Conservation (phyloP, 2,113 vertebrate genomes). For the Macrotis lagotis region DNA sequence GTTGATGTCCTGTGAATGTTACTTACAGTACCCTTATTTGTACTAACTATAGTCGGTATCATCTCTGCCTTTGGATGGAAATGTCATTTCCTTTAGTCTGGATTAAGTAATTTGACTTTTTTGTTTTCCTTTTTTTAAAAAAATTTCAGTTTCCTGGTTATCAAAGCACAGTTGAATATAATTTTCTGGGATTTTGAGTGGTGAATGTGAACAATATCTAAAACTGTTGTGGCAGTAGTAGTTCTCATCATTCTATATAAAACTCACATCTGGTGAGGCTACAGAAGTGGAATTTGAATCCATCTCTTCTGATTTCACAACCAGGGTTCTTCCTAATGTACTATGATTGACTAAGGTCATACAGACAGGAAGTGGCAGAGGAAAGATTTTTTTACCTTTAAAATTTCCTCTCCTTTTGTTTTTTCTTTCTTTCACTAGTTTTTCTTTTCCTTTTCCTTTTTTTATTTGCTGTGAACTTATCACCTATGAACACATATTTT, state of each 20-base stretch:
- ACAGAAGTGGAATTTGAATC: background rate
- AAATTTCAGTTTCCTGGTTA: background rate
- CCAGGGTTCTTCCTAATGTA: background rate
- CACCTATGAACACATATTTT: background rate
- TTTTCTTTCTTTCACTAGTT: background rate
- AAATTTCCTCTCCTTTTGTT: background rate
- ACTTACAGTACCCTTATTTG: background rate
- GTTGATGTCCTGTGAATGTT: background rate
- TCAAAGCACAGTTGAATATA: background rate
- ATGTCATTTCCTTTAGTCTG: background rate
- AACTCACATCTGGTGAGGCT: background rate
- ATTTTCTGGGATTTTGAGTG: background rate
- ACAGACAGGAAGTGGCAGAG: background rate
- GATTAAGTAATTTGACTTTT: background rate
- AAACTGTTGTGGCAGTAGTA: background rate
- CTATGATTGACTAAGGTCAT: background rate
- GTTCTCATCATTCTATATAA: background rate
- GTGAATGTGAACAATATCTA: background rate
- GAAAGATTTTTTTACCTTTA: background rate
- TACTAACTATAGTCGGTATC: background rate
- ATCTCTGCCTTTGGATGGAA: background rate
- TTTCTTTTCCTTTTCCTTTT: background rate
- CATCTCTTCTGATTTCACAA: background rate
- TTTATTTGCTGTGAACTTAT: background rate
- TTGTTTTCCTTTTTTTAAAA: background rate